Conservation (phyloP, 2,888 invertebrate species). For the Hyles lineata region DNA sequence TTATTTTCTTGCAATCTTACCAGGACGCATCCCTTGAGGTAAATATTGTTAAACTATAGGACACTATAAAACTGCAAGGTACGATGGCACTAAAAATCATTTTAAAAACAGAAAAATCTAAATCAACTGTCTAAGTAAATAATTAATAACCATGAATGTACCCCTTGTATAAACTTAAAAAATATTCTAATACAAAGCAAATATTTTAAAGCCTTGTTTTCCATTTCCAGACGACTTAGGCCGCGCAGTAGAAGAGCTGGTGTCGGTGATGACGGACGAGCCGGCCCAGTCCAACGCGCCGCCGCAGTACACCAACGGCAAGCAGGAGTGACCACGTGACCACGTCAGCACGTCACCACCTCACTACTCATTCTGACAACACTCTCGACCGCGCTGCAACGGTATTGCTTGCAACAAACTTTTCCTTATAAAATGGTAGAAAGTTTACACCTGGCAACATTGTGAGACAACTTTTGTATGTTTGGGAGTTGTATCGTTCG, state of each 20-base stretch:
- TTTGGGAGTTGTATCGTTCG: neutral
- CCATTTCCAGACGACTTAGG: constrained; percentile 90
- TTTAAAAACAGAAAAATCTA: neutral
- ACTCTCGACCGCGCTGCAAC: constrained; percentile 56
- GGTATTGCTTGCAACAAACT: constrained; percentile 46
- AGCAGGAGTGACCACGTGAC: constrained; percentile 59
- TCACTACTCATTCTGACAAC: constrained; percentile 62
- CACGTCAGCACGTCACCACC: constrained; percentile 42
- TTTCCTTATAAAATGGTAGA: constrained; percentile 37
- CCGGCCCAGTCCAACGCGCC: constrained; percentile 64
- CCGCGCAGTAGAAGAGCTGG: constrained; percentile 94
- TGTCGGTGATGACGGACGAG: constrained; percentile 94
- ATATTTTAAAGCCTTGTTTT: neutral
- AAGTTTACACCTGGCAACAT: constrained; percentile 6
- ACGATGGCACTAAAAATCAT: too few relatives aligned
- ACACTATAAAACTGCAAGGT: too few relatives aligned
- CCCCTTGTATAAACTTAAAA: too few relatives aligned
- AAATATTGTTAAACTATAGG: constrained; percentile 41
- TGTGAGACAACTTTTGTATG: neutral
- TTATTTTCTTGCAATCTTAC: constrained; percentile 52
- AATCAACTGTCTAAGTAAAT: too few relatives aligned
- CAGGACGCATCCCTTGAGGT: constrained; percentile 83
- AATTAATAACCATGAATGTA: too few relatives aligned
- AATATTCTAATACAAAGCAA: too few relatives aligned
- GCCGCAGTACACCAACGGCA: constrained; percentile 81